Conservation (phyloP, 2,797 vertebrate species). For the Meda fulgida region DNA sequence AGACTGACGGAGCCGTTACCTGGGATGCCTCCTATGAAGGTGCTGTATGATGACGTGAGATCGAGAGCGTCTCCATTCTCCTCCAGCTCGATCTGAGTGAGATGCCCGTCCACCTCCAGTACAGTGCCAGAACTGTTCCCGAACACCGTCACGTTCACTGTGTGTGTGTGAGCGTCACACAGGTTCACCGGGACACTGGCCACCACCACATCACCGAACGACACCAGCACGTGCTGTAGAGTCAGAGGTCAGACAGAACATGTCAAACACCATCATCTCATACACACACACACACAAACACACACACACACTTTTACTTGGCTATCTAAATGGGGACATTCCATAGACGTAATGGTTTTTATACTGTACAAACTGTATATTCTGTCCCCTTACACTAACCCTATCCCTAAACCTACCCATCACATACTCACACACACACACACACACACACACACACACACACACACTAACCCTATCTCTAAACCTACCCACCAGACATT, state of each 20-base stretch:
- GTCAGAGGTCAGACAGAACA: slow-evolving; percentile 5
- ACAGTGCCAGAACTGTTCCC: slow-evolving; percentile 71
- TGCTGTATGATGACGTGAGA: slow-evolving; percentile 80
- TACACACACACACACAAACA: slow-evolving; percentile 72
- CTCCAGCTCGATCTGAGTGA: slow-evolving; percentile 76
- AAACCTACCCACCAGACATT: too few relatives aligned
- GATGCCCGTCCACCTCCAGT: slow-evolving; percentile 82
- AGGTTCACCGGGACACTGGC: slow-evolving; percentile 82
- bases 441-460: too few relatives aligned
- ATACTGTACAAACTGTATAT: too few relatives aligned
- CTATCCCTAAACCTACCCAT: too few relatives aligned
- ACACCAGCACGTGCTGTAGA: slow-evolving; percentile 85
- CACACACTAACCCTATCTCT: too few relatives aligned
- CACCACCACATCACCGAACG: slow-evolving; percentile 79
- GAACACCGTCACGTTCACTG: slow-evolving; percentile 80
- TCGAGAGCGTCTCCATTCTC: slow-evolving; percentile 70
- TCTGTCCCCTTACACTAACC: too few relatives aligned
- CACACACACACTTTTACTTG: background rate
- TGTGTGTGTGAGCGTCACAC: slow-evolving; percentile 85
- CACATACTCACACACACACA: too few relatives aligned
- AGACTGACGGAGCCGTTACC: slow-evolving; percentile 72
- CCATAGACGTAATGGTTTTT: too few relatives aligned
- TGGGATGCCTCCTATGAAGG: slow-evolving; percentile 91
- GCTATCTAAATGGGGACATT: too few relatives aligned
- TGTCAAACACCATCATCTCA: background rate